Evolutionary conservation across 2,888 invertebrate species (phyloP).

Genomic region (Lucinisca nassula): DNA sequence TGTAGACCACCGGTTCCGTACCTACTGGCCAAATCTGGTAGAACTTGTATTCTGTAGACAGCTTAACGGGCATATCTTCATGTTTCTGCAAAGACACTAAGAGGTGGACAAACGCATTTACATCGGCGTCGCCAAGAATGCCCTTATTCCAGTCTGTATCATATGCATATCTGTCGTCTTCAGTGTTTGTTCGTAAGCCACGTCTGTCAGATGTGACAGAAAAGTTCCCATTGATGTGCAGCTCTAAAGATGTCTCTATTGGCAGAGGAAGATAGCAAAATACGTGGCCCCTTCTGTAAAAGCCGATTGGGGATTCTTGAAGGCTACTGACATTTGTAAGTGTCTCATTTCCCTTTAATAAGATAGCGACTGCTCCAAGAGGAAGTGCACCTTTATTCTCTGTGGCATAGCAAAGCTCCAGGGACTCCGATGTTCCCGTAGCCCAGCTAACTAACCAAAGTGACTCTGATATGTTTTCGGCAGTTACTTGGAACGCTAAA

Average conservation of each 20-base stretch:
- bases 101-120: constrained; percentile 57
- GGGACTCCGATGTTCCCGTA: constrained; percentile 15
- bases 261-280: constrained; percentile 86
- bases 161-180: constrained; percentile 78
- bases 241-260: constrained; percentile 74
- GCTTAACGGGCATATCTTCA: neutral
- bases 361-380: constrained; percentile 79
- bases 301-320: constrained; percentile 55
- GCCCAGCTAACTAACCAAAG: constrained; percentile 56
- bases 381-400: constrained; percentile 65
- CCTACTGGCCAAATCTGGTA: neutral
- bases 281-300: constrained; percentile 71
- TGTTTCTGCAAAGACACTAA: constrained; percentile 16
- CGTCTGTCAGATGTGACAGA: constrained; percentile 82
- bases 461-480: neutral
- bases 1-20: neutral
- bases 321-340: neutral
- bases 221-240: constrained; percentile 86
- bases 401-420: neutral
- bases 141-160: constrained; percentile 63
- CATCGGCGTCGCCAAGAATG: constrained; percentile 58
- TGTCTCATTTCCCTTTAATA: constrained; percentile 24
- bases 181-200: constrained; percentile 73
- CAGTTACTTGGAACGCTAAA: too few species aligned
- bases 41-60: neutral